phyloP scores from a whole-genome alignment of 2,113 vertebrate genomes.

The Opisthocomus hoazin region DNA sequence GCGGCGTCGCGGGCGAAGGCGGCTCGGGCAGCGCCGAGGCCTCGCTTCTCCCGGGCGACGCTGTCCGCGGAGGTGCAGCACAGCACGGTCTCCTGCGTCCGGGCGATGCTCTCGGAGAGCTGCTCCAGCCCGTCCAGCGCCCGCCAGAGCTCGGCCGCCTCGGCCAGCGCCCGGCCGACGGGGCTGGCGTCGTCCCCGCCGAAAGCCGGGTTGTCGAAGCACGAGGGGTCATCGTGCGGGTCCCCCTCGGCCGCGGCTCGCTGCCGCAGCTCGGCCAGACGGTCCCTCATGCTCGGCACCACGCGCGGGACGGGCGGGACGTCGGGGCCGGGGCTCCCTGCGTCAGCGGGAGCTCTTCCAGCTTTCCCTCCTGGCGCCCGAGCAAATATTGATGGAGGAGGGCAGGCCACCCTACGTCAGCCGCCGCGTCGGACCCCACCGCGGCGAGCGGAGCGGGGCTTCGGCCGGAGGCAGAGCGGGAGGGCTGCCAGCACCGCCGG shows the following conservation, averaged over 20 bases:
- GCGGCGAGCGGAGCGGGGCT: neutral
- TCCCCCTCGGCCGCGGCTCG: neutral
- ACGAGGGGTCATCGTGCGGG: neutral
- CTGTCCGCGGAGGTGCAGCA: slow-evolving; percentile 57
- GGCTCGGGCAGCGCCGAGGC: neutral
- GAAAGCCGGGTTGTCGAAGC: slow-evolving; percentile 36
- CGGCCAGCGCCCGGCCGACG: slow-evolving; percentile 38
- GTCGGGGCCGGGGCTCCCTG: neutral
- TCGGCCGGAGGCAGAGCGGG: neutral
- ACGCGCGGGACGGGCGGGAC: neutral
- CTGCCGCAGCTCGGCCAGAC: slow-evolving; percentile 59
- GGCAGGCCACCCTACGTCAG: neutral
- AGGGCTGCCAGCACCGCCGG: neutral
- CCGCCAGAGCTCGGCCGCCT: slow-evolving; percentile 47
- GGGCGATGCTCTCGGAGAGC: slow-evolving; percentile 28
- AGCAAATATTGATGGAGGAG: slow-evolving; percentile 57
- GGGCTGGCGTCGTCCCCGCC: neutral
- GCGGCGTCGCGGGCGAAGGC: slow-evolving; percentile 26
- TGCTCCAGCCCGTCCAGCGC: slow-evolving; percentile 47
- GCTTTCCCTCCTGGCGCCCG: neutral
- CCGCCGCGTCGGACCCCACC: neutral
- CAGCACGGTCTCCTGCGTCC: slow-evolving; percentile 50
- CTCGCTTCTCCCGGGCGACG: slow-evolving; percentile 23
- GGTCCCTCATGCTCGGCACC: slow-evolving; percentile 62
- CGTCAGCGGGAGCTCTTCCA: neutral